Base-by-base conservation (phyloP, 2,113 vertebrate genomes). In the Tringa solitaria region DNA sequence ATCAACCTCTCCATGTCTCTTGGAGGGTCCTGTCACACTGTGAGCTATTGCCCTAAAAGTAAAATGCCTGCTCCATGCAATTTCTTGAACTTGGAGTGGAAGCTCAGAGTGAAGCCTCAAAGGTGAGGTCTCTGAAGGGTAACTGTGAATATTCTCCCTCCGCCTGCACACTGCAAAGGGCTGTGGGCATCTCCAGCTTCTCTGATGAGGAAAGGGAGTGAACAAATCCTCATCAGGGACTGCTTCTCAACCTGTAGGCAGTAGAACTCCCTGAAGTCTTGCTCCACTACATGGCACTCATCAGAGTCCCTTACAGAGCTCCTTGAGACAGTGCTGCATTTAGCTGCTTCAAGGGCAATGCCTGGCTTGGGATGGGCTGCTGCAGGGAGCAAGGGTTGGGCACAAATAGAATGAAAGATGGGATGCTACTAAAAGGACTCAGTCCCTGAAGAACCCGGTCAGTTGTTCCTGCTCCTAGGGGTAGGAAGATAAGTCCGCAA, bases 161-260 rank as follows among this genome's bases (percentile, higher is more conserved):
- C 6, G 0, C 26, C n/a, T n/a, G 57, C 28, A 45, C 0, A 0
- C 32, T 78, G 11, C 10, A 50, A 60, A 39, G 10, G 2, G 20
- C 69, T 82, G 18, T 26, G 56, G 33, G 22, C 24, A 46, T 26
- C 90, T 60, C 30, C 65, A 74, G 17, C 12, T 35, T 87, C 41
- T 48, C 74, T 82, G 65, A 16, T 57, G 87, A 76, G 37, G 20
- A 63, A 86, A 61, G 13, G 37, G 15, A 1, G 4, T 48, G 46
- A 59, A 20, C 9, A 27, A 76, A 43, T 20, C 9, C 37, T 27
- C 28, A 13, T 33, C 37, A 13, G 19, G 17, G 51, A 54, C 11
- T 53, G n/a, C 19, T 82, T n/a, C 51, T 77, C 64, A 77, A 53
- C 9, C n/a, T 35, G 15, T 35, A 70, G 26, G 13, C 35, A 65